Evolutionary conservation across 2,888 invertebrate genomes (phyloP).

Genomic region (Philhelius pedissequus): DNA sequence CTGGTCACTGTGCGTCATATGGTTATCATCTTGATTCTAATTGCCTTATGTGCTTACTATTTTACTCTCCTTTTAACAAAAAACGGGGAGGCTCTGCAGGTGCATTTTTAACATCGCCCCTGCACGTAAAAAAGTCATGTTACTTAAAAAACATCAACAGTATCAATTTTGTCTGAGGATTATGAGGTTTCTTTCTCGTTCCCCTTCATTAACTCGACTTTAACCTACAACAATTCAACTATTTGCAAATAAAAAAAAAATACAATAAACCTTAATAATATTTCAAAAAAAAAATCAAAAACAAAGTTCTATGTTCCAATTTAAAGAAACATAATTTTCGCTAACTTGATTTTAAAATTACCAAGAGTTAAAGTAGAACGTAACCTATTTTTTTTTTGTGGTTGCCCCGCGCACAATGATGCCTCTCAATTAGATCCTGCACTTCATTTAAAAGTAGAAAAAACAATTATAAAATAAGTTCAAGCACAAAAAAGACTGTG

Average conservation of each 20-base stretch:
- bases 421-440: conserved; percentile 23
- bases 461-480: not conserved
- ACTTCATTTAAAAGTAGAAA: conserved; percentile 23
- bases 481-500: conserved; percentile 30
- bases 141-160: too few relatives aligned
- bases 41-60: too few relatives aligned
- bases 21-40: too few relatives aligned
- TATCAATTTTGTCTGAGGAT: too few relatives aligned
- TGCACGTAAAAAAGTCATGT: too few relatives aligned
- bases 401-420: not conserved
- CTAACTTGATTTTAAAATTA: not conserved
- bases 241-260: not conserved
- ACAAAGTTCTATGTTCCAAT: not conserved
- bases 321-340: not conserved
- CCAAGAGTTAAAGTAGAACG: not conserved
- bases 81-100: too few relatives aligned
- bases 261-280: not conserved
- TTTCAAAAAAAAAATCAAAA: not conserved
- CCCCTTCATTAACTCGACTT: not conserved
- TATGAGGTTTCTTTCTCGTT: not conserved
- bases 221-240: not conserved
- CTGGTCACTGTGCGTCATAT: too few relatives aligned
- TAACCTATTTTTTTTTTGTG: not conserved
- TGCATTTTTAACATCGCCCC: too few relatives aligned
- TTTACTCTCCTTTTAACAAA: too few relatives aligned